Evolutionary conservation across 2,888 invertebrate genomes (phyloP), one percentile per base, ranked within the genome.

Genomic region (Rhorus exstirpatorius): DNA sequence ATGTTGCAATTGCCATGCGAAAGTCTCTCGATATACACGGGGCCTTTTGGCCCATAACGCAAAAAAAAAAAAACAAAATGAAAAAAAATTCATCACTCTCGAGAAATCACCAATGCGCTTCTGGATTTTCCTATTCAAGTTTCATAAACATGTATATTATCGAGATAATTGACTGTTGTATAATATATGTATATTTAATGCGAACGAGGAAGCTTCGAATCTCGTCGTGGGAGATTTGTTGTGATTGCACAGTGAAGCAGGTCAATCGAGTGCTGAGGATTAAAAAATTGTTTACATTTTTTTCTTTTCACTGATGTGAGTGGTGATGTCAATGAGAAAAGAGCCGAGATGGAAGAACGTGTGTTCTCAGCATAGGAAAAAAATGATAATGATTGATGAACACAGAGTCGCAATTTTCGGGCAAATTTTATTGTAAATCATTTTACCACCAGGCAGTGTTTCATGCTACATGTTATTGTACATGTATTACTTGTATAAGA

Each of bases 1-100:
- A 70, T 78, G 70, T 63, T 70, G 61, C 41, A 78, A 78, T 61
- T 53, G 19, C 4, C 53, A 61, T 70, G 70, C 70, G 76, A 76
- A 76, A 31, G n/a, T 21, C 35, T 58, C 31, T 26, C 55, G 2
- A 2, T 31, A n/a, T n/a, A n/a, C n/a, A n/a, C n/a, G n/a, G n/a
- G n/a, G n/a, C n/a, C n/a, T n/a, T n/a, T 70, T 68, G 68, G 51
- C 60, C 67, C 31, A n/a, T 17, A n/a, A 10, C 6, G 17, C 26
- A 53, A 41, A 72, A 44, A 17, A 26, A 38, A 3, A 44, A 1
- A 46, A 44, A 41, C 10, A 8, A 60, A 35, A 31, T 7, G 3
- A 31, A 31, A 58, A 53, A 26, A 63, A 14, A 14, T 17, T 44
- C 38, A 10, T n/a, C n/a, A 4, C 38, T 51, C 35, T 24, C n/a